A percentile compares a stretch with the other conserved stretches of the same genome.
Conservation (phyloP, 2,888 invertebrate species). For the Odontocolon sp. region DNA sequence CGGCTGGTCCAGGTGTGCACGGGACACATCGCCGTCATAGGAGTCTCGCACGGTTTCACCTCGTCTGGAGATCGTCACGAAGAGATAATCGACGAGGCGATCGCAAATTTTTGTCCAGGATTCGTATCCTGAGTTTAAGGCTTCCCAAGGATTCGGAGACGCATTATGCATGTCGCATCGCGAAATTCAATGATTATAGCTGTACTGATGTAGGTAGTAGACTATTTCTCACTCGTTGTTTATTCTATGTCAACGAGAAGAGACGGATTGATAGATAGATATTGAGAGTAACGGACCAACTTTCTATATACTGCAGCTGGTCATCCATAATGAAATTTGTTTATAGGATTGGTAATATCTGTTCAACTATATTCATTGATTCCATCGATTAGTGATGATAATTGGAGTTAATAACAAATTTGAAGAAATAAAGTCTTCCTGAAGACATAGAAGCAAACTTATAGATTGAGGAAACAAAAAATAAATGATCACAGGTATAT, state of each 20-base stretch:
- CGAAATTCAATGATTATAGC: conserved; percentile 11
- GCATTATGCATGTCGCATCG: conserved; percentile 58
- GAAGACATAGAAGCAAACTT: too few relatives aligned
- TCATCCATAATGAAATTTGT: too few relatives aligned
- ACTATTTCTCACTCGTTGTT: conserved; percentile 23
- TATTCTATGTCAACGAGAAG: conserved; percentile 15
- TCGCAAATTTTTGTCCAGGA: conserved; percentile 51
- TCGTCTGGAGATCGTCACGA: conserved; percentile 69
- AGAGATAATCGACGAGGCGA: conserved; percentile 52
- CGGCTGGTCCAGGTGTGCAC: conserved; percentile 18
- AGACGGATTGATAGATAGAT: too few relatives aligned
- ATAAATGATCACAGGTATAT: too few relatives aligned
- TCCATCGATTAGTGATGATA: too few relatives aligned
- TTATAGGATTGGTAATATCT: too few relatives aligned
- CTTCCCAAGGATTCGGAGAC: conserved; percentile 64
- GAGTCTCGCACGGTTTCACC: conserved; percentile 37
- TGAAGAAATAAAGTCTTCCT: too few relatives aligned
- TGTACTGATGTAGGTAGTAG: conserved; percentile 23
- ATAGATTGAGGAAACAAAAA: too few relatives aligned
- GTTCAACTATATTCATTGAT: too few relatives aligned
- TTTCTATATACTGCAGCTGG: conserved; percentile 39
- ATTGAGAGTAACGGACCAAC: too few relatives aligned
- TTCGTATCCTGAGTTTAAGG: conserved; percentile 39
- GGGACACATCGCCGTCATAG: conserved; percentile 37
- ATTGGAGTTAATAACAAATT: too few relatives aligned